Evolutionary conservation across 2,113 vertebrate species (phyloP), one percentile per base, ranked within the genome.

Genomic region (Phrynosoma platyrhinos): DNA sequence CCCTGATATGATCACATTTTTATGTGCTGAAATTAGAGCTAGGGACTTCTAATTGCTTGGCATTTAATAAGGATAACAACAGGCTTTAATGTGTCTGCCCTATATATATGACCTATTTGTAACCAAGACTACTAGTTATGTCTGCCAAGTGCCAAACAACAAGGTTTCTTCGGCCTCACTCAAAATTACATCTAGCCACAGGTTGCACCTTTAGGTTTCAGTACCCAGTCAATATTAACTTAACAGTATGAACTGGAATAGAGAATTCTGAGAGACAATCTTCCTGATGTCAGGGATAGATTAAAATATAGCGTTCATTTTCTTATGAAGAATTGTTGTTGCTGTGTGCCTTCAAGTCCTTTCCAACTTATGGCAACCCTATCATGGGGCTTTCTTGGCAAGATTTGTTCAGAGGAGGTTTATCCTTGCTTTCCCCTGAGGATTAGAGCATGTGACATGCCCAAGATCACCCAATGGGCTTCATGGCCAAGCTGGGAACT

Each of bases 191-290:
- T 69, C 79, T 83, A 72, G 79, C 69, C 27, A 69, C 82, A 12
- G 9, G 62, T 47, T 47, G 25, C 47, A 36, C 32, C 69, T 71
- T 20, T 86, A 91, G 85, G 85, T 80, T 13, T 42, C 88, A 90
- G 20, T 76, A 88, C 92, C 12, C 9, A 87, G 66, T 64, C 84
- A 72, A n/a, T 71, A 62, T 85, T 9, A 90, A 58, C 53, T 85
- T 14, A 88, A 92, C 88, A 81, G 14, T 25, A 89, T 87, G 90
- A 79, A 77, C 4, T 83, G 42, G 64, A 62, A 91, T 85, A 40
- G 36, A 93, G 27, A 10, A 87, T 32, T 78, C 58, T 89, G 92
- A 94, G 86, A 72, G 71, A 25, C 89, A 86, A 78, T 42, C 58
- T 81, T 69, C 78, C 71, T 68, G 79, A 68, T 83, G 62, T 91